Evolutionary conservation across 1,140 invertebrate species (phyloP).

Genomic region (Eupeodes corollae): DNA sequence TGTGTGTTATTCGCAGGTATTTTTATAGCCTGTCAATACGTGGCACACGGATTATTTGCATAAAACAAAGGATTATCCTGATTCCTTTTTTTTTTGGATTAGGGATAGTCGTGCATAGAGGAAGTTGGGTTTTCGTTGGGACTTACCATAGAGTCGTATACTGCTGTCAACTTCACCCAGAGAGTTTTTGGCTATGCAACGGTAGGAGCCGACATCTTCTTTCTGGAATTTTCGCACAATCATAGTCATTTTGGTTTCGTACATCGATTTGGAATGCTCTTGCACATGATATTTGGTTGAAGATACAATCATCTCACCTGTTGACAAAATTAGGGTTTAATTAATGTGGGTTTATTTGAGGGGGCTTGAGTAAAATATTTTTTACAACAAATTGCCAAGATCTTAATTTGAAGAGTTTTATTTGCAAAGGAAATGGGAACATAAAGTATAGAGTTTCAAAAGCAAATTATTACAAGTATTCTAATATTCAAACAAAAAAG

Average conservation of each 20-base stretch:
- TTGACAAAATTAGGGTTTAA: conserved; percentile 8
- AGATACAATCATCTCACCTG: conserved; percentile 73
- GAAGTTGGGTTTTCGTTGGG: neutral
- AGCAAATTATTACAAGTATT: no score
- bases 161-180: conserved; percentile 79
- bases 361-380: no score
- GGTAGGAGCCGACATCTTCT: conserved; percentile 73
- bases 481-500: no score
- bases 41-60: neutral
- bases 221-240: conserved; percentile 65
- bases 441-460: no score
- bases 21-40: neutral
- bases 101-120: neutral
- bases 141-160: conserved; percentile 80
- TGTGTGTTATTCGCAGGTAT: neutral
- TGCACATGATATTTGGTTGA: conserved; percentile 73
- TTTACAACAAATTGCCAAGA: no score
- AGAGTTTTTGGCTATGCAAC: conserved; percentile 83
- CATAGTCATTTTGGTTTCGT: conserved; percentile 74
- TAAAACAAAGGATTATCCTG: neutral
- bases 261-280: conserved; percentile 54
- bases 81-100: neutral
- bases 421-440: no score
- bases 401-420: no score
- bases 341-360: no score